Evolutionary conservation across 2,888 invertebrate genomes (phyloP), one percentile per base, ranked within the genome.

Genomic region (Steromphala cineraria): DNA sequence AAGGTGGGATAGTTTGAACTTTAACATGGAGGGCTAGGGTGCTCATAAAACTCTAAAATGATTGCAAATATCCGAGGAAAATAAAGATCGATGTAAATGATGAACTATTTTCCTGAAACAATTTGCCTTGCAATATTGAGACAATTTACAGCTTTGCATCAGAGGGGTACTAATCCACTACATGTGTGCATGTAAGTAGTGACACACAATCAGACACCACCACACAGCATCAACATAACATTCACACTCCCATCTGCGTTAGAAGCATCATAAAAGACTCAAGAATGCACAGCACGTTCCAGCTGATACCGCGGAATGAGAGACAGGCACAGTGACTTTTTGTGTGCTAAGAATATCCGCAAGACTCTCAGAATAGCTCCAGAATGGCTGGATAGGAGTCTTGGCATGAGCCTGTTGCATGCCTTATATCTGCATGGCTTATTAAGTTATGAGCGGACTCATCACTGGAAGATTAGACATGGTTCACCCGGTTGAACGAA

Each of bases 241-340:
- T 46, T 46, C 46, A 62, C 21, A 62, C 28, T 62, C 24, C 24
- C 62, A 62, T 62, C 28, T 62, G 62, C 62, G 7, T 2, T 28
- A 62, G 62, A 62, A 62, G 28, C 62, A 28, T 62, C 62, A 62
- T 62, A 62, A 62, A 62, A 62, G 62, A 62, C 62, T n/a, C 17
- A 10, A 17, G 62, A 62, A 28, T 28, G 28, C 28, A 15, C 17
- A 13, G n/a, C 28, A 24, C 17, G 15, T 24, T 28, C 28, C 7
- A 28, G 24, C 62, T 62, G 13, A 28, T 28, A 62, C 62, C 10
- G 17, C 13, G 28, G 28, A 28, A 62, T 62, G 62, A 62, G 62
- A 62, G 28, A 62, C 62, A 62, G 62, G 28, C 62, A 10, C 3
- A 28, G 24, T 24, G 62, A 62, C 28, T 62, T 62, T 62, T 62